Evolutionary conservation across 2,797 vertebrate species (phyloP), one percentile per base, ranked within the genome.

Genomic region (Peromyscus nudipes): DNA sequence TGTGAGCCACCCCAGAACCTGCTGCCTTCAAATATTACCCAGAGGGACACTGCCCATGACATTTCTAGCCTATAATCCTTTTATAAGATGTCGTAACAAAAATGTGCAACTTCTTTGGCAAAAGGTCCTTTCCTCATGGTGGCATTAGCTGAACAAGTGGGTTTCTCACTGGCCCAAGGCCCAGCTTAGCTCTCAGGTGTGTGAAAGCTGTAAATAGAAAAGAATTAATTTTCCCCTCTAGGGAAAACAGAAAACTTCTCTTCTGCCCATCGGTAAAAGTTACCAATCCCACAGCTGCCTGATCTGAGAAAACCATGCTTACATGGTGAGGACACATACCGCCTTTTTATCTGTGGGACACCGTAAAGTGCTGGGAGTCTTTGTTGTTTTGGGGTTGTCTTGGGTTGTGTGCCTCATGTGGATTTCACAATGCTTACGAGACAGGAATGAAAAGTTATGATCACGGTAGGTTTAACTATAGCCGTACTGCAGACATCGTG

Each of bases 121-220:
- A 25, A 4, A 55, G 64, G 23, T 96, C 88, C n/a, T 96, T 97
- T 97, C 12, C 52, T 98, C 95, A 93, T 90, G 37, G 27, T 92
- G 95, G 49, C 43, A 73, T 95, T 97, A 97, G 95, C 76, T 85
- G 89, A 98, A 97, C 67, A 92, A 93, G 93, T 67, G 73, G 86
- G 93, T 96, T 92, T 21, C 7, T 64, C 37, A 2, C 67, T 96
- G 97, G 97, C 87, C 71, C 94, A 94, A 94, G 92, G 97, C 97
- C 97, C 97, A 92, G 89, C 92, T 67, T 85, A 97, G 57, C 57
- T 97, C 84, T 97, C 98, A 98, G 97, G 94, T 97, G 52, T 88
- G 87, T 82, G 19, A 2, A 62, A 7, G 8, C 93, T 94, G 43
- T 71, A 37, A 98, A 87, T 43, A 93, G 77, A 94, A 97, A 92